Base-by-base conservation (phyloP, 1,140 invertebrate species). In the Bactericera cockerelli region DNA sequence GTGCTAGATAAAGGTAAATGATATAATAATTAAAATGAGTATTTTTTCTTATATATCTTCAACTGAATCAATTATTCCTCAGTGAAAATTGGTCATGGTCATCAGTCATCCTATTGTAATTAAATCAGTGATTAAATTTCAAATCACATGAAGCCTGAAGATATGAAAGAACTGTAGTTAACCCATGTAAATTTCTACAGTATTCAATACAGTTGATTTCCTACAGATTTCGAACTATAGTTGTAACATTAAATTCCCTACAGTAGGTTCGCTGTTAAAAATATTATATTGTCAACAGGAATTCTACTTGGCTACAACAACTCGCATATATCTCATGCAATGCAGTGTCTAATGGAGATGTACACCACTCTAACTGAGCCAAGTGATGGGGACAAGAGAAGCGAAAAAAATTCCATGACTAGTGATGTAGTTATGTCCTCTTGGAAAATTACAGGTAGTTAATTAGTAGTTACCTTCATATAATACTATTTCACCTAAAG, bases 401-500 rank as follows among this genome's bases (percentile, higher is more conserved):
- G 22, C 28, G 13, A 31, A 6, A 31, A 13, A 13, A 13, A 4
- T 6, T 4, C 28, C 13, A 13, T 31, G 4, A 31, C 28, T 31
- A 31, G 28, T 31, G 19, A 49, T 19, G 42, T 49, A n/a, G 42
- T 22, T 4, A 49, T 49, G 42, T 49, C 42, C 19, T 19, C 42
- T 6, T 49, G 42, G 42, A 49, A 49, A 49, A 49, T 49, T 49
- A 49, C 42, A 49, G 42, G 42, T 49, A 49, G 4, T n/a, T n/a
- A n/a, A n/a, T n/a, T n/a, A n/a, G n/a, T n/a, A n/a, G n/a, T n/a
- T n/a, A n/a, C n/a, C n/a, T n/a, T n/a, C n/a, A n/a, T n/a, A n/a
- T n/a, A n/a, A n/a, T n/a, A n/a, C n/a, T n/a, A 36, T 16, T 36
- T 36, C 33, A 16, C 10, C 10, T 36, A 16, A 11, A 36, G 33